Evolutionary conservation across 2,888 invertebrate genomes (phyloP).

Genomic region (Polymixis flavicincta): DNA sequence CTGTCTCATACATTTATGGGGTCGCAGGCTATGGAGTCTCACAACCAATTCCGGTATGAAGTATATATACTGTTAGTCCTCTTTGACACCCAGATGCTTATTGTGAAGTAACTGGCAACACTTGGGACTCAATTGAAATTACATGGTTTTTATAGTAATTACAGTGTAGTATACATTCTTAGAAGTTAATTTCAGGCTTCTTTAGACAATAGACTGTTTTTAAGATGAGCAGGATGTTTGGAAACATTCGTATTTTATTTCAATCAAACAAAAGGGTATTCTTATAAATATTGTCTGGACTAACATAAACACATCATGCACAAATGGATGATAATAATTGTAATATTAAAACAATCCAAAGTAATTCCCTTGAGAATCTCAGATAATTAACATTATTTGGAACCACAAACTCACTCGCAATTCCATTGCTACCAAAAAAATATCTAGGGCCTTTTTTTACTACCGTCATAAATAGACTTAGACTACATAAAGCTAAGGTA

Average conservation of each 20-base stretch:
- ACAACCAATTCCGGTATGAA: slow-evolving; percentile 88
- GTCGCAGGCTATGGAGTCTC: slow-evolving; percentile 72
- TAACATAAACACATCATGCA: background rate
- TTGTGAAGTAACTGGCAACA: slow-evolving; percentile 83
- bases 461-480: no score
- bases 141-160: background rate
- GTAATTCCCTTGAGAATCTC: background rate
- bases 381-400: background rate
- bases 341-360: background rate
- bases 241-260: no score
- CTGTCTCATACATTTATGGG: slow-evolving; percentile 86
- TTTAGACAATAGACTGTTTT: background rate
- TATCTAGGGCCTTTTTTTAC: no score
- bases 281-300: background rate
- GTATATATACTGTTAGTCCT: slow-evolving; percentile 83
- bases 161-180: background rate
- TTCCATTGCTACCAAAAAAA: background rate
- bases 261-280: background rate
- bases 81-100: slow-evolving; percentile 89
- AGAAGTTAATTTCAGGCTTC: background rate
- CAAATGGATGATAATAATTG: background rate
- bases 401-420: background rate
- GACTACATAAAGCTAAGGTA: background rate
- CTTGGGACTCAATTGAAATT: slow-evolving; percentile 79
- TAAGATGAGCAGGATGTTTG: slow-evolving; percentile 5